Evolutionary conservation across 2,113 vertebrate genomes (phyloP), one percentile per base, ranked within the genome.

Genomic region (Hipposideros armiger): DNA sequence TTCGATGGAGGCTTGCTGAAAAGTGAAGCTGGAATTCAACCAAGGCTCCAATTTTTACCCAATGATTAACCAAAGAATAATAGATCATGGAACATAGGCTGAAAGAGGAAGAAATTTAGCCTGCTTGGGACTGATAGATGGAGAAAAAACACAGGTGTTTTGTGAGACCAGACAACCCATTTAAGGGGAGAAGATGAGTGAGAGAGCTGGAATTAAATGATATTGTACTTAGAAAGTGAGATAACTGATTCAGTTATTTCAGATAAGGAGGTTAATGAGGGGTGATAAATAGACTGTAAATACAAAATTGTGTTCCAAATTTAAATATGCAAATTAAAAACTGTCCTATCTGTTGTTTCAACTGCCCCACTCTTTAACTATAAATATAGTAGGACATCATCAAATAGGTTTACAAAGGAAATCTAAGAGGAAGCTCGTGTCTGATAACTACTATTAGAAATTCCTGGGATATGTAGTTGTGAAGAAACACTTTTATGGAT

Each of bases 401-500:
- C 85, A 69, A 91, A 50, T 69, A 73, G 3, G 15, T 5, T 96
- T 87, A 58, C 70, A 17, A 87, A 70, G 26, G 77, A 95, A 88
- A 45, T 76, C 7, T 89, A 74, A 54, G 28, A 26, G 28, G 15
- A 94, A 67, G 6, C 87, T 88, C 4, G 1, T 16, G n/a, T 95
- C 72, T 56, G 40, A 54, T 72, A 91, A 66, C 81, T 78, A 40
- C 19, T 89, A 45, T 90, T 67, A 81, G 76, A 91, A 77, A 72
- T 85, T 81, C 13, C 19, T 91, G 26, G 58, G 24, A 52, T 69
- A 85, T 58, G 73, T 36, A 82, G 22, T 40, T 82, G 13, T 95
- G 87, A 90, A 90, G 64, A 86, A 95, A 78, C 16, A 54, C 66
- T 90, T 90, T 78, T 92, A 50, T 94, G 87, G 67, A 77, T 94